Conservation (phyloP, 2,797 vertebrate genomes). For the Onychomys leucogaster region DNA sequence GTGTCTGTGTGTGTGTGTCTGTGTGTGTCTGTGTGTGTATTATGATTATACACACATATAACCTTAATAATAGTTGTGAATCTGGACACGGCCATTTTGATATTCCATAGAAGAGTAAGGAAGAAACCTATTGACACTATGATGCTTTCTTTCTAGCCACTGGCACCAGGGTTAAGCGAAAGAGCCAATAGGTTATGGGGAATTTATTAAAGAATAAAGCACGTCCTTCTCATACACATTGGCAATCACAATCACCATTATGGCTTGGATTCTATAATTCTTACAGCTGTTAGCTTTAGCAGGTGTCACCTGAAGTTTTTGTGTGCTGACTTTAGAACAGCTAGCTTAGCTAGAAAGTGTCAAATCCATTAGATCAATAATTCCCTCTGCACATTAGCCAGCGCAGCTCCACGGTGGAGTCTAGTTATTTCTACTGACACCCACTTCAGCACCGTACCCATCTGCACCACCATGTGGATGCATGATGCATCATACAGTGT, state of each 20-base stretch:
- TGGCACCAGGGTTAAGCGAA: slow-evolving; percentile 68
- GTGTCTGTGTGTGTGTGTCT: too few species aligned
- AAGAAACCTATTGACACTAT: slow-evolving; percentile 67
- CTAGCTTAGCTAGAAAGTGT: slow-evolving; percentile 2
- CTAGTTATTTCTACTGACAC: not conserved
- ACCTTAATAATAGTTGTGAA: not conserved
- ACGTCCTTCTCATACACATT: not conserved
- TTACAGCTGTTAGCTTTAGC: slow-evolving; percentile 1
- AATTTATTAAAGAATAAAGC: slow-evolving; percentile 63
- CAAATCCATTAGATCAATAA: not conserved
- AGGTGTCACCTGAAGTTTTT: not conserved
- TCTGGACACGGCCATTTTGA: not conserved
- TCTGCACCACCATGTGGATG: fast-evolving
- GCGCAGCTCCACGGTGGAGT: too few species aligned
- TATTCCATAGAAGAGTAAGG: not conserved
- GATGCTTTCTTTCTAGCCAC: slow-evolving; percentile 73
- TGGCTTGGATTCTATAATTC: slow-evolving; percentile 21
- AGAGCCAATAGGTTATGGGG: not conserved
- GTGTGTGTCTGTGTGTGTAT: too few species aligned
- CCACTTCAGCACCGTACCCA: too few species aligned
- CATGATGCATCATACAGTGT: not conserved
- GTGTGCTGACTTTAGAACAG: slow-evolving; percentile 33
- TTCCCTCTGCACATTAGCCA: not conserved
- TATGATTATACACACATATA: not conserved
- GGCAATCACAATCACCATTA: not conserved